Evolutionary conservation across 2,888 invertebrate species (phyloP).

Genomic region (Dasypogon diadema): DNA sequence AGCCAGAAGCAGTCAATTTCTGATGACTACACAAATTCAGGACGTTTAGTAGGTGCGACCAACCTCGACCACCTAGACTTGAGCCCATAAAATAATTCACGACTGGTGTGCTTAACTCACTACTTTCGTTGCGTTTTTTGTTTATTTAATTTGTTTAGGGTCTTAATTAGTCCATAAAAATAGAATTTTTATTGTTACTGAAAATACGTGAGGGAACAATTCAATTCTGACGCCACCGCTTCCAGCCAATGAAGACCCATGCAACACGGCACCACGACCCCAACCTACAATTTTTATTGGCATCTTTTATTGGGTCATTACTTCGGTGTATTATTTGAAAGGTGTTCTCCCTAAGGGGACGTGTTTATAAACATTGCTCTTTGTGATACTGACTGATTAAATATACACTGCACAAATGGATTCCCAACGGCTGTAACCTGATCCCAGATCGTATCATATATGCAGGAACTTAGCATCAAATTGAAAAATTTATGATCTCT

Average conservation of each 20-base stretch:
- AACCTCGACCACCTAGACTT: slow-evolving; percentile 24
- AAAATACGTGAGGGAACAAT: slow-evolving; percentile 43
- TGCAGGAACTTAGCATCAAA: slow-evolving; percentile 31
- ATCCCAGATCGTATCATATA: slow-evolving; percentile 29
- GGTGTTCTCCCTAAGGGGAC: slow-evolving; percentile 36
- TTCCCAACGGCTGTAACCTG: slow-evolving; percentile 25
- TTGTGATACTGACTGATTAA: slow-evolving; percentile 20
- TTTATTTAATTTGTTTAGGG: slow-evolving; percentile 52
- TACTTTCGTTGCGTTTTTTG: slow-evolving; percentile 35
- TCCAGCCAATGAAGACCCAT: too few species aligned
- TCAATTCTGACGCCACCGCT: slow-evolving; percentile 27
- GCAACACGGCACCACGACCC: too few species aligned
- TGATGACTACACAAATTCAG: slow-evolving; percentile 16
- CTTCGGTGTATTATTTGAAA: slow-evolving; percentile 35
- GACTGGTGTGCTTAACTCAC: slow-evolving; percentile 18
- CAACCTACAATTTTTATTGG: slow-evolving; percentile 49
- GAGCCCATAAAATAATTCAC: slow-evolving; percentile 21
- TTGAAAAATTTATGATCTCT: slow-evolving; percentile 41
- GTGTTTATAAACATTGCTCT: slow-evolving; percentile 43
- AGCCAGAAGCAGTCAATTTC: slow-evolving; percentile 23
- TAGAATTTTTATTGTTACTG: slow-evolving; percentile 52
- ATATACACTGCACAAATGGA: slow-evolving; percentile 20
- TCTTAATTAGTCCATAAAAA: slow-evolving; percentile 54
- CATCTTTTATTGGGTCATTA: slow-evolving; percentile 53
- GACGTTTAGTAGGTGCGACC: slow-evolving; percentile 29